phyloP scores from a whole-genome alignment of 2,888 invertebrate genomes.

The Cerceris rybyensis region DNA sequence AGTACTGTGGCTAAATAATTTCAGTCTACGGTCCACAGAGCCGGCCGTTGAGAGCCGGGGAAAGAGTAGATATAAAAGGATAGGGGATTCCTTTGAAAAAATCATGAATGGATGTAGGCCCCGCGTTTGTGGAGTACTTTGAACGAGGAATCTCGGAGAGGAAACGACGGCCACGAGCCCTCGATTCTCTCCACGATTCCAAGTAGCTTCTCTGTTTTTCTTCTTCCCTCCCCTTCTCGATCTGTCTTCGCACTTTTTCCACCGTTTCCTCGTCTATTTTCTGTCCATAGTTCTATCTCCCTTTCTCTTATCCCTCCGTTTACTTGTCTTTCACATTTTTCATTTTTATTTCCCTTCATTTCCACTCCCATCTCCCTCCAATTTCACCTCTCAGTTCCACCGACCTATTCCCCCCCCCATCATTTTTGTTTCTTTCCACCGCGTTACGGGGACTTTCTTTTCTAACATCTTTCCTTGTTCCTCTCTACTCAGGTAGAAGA shows the following conservation, averaged over 20 bases:
- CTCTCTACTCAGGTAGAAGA: slow-evolving; percentile 34
- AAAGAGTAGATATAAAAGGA: slow-evolving; percentile 55
- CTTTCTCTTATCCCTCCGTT: slow-evolving; percentile 2
- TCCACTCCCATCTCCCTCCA: too few relatives aligned
- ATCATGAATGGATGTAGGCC: slow-evolving; percentile 71
- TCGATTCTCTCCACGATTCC: slow-evolving; percentile 58
- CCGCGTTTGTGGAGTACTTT: slow-evolving; percentile 61
- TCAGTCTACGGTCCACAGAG: slow-evolving; percentile 47
- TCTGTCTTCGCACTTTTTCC: slow-evolving; percentile 33
- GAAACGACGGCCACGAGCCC: slow-evolving; percentile 61
- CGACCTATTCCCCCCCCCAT: slow-evolving; percentile 1
- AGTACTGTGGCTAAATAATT: slow-evolving; percentile 60
- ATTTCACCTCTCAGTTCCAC: slow-evolving; percentile 2
- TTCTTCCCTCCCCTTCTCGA: slow-evolving; percentile 33
- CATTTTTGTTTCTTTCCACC: neutral
- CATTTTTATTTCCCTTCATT: slow-evolving; percentile 1
- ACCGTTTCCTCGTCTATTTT: slow-evolving; percentile 1
- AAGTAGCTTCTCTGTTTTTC: slow-evolving; percentile 31
- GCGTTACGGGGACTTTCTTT: neutral
- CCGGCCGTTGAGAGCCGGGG: slow-evolving; percentile 33
- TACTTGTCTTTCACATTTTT: slow-evolving; percentile 12
- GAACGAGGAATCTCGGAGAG: slow-evolving; percentile 54
- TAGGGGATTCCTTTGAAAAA: slow-evolving; percentile 66
- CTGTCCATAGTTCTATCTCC: slow-evolving; percentile 9
- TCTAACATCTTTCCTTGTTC: neutral